Percentiles rank a stretch among this genome's conserved stretches.
These are phyloP conservation scores for Zaprionus taronus DNA, from an alignment of 1,140 invertebrate genomes.

Conservation along the genomic window DNA sequence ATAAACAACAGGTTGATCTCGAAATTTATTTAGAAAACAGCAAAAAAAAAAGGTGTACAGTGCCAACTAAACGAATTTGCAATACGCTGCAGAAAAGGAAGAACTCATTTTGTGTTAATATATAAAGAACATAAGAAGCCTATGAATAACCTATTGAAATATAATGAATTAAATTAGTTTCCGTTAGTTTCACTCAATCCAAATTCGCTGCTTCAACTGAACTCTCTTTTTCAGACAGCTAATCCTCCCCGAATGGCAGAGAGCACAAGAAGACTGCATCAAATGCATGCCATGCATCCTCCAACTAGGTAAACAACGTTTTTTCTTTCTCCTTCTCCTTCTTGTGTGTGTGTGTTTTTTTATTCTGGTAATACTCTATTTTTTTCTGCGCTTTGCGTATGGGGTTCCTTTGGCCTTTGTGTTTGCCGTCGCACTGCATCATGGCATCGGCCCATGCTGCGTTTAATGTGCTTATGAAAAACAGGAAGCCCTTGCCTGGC, in stretches of 20 bases:
- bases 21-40: constrained; percentile 51
- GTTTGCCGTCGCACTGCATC: constrained; percentile 36
- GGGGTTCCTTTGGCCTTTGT: constrained; percentile 40
- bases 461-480: constrained; percentile 58
- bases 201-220: not conserved
- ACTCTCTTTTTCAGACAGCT: not conserved
- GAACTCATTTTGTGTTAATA: too few species aligned
- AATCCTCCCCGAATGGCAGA: not conserved
- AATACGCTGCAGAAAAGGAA: constrained; percentile 1
- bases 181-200: too few species aligned
- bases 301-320: constrained; percentile 46
- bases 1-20: constrained; percentile 67
- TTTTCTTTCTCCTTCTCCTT: constrained; percentile 6
- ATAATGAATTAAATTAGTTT: too few species aligned
- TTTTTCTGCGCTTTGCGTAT: constrained; percentile 19
- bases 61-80: not conserved
- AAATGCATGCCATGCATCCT: constrained; percentile 51
- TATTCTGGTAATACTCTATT: constrained; percentile 5
- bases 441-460: constrained; percentile 43
- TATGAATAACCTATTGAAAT: too few species aligned
- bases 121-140: too few species aligned
- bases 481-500: constrained; percentile 37
- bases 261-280: constrained; percentile 34
- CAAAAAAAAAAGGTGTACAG: constrained; percentile 11
- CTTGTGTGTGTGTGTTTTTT: not conserved